Evolutionary conservation across 1,140 invertebrate species (phyloP).

Genomic region (Bombus affinis): DNA sequence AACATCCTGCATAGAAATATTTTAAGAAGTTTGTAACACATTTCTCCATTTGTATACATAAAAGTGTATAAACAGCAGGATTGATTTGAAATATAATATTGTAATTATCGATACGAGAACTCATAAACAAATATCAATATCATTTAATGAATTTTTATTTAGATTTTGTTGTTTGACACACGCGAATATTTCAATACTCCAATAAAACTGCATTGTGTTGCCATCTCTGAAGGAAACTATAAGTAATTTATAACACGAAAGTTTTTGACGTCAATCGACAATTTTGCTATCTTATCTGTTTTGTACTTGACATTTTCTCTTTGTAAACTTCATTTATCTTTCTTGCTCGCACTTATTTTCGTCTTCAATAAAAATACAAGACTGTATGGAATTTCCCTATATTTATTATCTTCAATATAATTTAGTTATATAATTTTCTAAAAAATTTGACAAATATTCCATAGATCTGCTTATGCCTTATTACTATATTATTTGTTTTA

Average conservation of each 20-base stretch:
- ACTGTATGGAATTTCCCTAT: neutral
- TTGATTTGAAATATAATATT: neutral
- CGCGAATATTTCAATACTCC: neutral
- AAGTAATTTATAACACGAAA: constrained; percentile 6
- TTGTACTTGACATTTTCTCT: neutral
- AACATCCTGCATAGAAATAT: neutral
- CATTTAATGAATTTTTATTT: neutral
- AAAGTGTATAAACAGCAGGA: neutral
- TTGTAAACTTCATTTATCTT: neutral
- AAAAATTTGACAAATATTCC: neutral
- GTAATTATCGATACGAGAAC: neutral
- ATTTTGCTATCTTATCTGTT: constrained; percentile 10
- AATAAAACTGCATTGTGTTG: constrained; percentile 19
- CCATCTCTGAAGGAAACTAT: constrained; percentile 37
- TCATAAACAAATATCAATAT: neutral
- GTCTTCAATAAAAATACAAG: neutral
- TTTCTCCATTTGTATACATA: neutral
- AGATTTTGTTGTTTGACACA: neutral
- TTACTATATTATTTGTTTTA: neutral
- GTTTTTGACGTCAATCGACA: constrained; percentile 22
- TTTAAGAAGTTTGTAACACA: neutral
- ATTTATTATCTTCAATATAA: neutral
- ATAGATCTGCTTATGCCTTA: neutral
- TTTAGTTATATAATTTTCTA: neutral
- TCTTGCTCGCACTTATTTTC: neutral